Percentiles rank a stretch among this genome's conserved stretches.
Conservation (phyloP, 2,888 invertebrate species). For the Dascillus cervinus region DNA sequence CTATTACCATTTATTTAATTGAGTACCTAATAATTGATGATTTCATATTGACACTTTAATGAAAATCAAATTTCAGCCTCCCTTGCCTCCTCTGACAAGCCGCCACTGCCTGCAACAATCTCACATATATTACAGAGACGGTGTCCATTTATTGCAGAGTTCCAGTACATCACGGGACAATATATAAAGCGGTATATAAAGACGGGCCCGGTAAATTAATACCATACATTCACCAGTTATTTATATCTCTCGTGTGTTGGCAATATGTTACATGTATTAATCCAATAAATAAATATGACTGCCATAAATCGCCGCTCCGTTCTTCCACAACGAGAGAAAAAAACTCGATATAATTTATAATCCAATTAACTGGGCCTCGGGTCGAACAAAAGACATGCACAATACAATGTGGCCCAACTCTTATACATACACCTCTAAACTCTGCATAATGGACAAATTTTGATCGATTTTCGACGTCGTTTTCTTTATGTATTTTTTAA, state of each 20-base stretch:
- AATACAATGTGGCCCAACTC: conserved; percentile 17
- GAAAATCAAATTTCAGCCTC: too few relatives aligned
- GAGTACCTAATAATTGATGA: too few relatives aligned
- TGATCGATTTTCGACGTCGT: conserved; percentile 23
- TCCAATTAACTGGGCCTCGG: conserved; percentile 40
- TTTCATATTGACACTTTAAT: too few relatives aligned
- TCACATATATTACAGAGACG: conserved; percentile 6
- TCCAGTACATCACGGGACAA: conserved; percentile 36
- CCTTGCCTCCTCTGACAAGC: too few relatives aligned
- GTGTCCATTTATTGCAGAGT: conserved; percentile 31
- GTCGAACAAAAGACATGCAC: conserved; percentile 30
- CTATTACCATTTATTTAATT: too few relatives aligned
- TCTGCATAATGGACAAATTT: conserved; percentile 28
- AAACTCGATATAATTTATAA: conserved; percentile 41
- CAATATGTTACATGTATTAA: conserved; percentile 47
- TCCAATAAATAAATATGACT: conserved; percentile 46
- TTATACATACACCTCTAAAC: too few relatives aligned
- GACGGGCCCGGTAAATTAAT: conserved; percentile 42
- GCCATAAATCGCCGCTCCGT: conserved; percentile 41
- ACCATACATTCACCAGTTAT: conserved; percentile 42
- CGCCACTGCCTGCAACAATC: background rate
- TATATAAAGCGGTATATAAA: conserved; percentile 35
- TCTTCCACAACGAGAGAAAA: conserved; percentile 29
- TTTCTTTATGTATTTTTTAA: conserved; percentile 1
- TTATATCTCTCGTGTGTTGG: conserved; percentile 44